These are phyloP conservation scores for Ondatra zibethicus DNA, from an alignment of 2,113 vertebrate species.

Conservation along the genomic window DNA sequence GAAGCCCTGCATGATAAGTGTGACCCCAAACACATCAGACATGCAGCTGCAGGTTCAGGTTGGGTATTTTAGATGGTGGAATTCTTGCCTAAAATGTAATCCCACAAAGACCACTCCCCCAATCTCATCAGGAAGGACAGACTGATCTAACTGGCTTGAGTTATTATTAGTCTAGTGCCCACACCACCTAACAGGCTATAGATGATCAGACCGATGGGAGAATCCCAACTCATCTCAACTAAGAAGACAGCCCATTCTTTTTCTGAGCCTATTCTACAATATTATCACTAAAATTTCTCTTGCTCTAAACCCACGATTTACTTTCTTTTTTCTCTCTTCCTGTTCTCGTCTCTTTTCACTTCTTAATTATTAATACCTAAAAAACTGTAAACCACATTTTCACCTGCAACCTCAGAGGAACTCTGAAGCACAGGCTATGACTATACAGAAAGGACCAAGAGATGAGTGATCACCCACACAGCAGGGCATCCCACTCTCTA, in stretches of 20 bases:
- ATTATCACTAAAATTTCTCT: background rate
- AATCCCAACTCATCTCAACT: background rate
- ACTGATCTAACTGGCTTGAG: background rate
- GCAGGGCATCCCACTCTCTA: too few species aligned
- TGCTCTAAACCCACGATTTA: background rate
- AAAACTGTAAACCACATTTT: background rate
- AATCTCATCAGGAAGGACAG: background rate
- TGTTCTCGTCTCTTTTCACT: background rate
- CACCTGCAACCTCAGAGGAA: too few species aligned
- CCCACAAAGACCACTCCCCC: background rate
- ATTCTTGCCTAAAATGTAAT: background rate
- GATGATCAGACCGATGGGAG: background rate
- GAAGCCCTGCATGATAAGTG: background rate
- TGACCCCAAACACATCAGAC: background rate
- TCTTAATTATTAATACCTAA: background rate
- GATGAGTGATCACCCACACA: too few species aligned
- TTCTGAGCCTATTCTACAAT: too few species aligned
- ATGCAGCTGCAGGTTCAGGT: background rate
- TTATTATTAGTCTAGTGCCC: too few species aligned
- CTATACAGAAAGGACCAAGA: too few species aligned
- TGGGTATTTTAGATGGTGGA: too few species aligned
- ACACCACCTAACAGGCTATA: background rate
- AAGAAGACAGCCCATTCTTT: background rate
- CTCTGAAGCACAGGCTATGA: too few species aligned
- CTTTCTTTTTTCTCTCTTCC: background rate